Evolutionary conservation across 92 coral and sea anemone genomes (phyloP), one percentile per base, ranked within the genome.

Genomic region (Pocillopora grandis): DNA sequence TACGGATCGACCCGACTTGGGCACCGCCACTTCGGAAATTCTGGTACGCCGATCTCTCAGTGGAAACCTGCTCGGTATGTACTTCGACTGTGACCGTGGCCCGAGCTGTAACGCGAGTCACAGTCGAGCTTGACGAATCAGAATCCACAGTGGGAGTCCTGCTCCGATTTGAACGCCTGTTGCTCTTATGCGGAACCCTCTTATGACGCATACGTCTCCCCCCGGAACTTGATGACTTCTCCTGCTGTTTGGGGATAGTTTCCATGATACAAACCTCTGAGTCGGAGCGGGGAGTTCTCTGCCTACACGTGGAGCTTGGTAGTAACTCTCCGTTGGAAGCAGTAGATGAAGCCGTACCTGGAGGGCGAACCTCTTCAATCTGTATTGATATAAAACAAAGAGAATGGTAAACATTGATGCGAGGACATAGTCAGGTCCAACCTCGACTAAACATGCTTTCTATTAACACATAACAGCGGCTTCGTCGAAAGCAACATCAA

Each of bases 11-110:
- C 56, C 86, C 86, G 20, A 62, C 65, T 57, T 83, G 86, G 15
- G 86, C 72, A 10, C 86, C 86, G 17, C 86, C 86, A 31, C 63
- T 20, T n/a, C 86, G 86, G 56, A 19, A 73, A 56, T 83, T 83
- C 80, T 66, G 86, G 55, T 74, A 75, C 66, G 80, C 67, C 19
- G 82, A 33, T 76, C 91, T 76, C 21, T 87, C 94, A 61, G 88
- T 67, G 42, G 94, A 87, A 16, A 86, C 68, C 75, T 87, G 93
- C 60, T 93, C 97, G 9, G 94, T 84, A 75, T 89, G 95, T 2
- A 94, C 92, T 76, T 91, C 90, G 55, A 94, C 94, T 1, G 95
- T 94, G 42, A 94, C 98, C 68, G 98, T 94, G 33, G 98, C 95
- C 33, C 93, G 93, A 23, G 95, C 95, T 31, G 95, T 93, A 12